Conservation (phyloP, 2,113 vertebrate genomes). For the Bubo blakistoni region DNA sequence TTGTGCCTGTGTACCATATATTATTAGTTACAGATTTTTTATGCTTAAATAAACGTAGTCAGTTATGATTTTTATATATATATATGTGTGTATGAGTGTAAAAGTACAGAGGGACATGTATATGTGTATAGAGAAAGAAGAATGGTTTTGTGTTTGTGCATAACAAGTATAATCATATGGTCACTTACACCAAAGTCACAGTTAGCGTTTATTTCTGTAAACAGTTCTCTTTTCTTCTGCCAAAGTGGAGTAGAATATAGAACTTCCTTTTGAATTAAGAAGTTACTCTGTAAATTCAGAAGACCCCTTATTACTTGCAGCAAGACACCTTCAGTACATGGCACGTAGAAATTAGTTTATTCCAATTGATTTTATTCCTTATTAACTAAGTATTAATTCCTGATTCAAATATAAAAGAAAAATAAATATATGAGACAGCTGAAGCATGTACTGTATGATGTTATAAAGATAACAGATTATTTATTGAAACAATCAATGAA, state of each 20-base stretch:
- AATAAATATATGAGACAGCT: not conserved
- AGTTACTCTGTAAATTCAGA: not conserved
- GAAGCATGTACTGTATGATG: not conserved
- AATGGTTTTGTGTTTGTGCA: not conserved
- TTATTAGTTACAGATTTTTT: not conserved
- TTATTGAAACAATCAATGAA: not conserved
- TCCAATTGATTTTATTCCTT: not conserved
- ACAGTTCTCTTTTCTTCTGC: not conserved
- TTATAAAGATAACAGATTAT: not conserved
- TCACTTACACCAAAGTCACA: not conserved
- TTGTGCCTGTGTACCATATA: not conserved
- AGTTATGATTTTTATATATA: not conserved
- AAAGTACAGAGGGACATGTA: not conserved
- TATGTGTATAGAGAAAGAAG: not conserved
- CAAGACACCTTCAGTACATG: not conserved
- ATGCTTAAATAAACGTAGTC: not conserved
- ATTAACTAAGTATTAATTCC: not conserved
- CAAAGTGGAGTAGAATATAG: not conserved
- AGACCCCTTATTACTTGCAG: not conserved
- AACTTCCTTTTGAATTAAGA: not conserved
- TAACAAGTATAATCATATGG: not conserved
- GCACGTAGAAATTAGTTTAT: not conserved
- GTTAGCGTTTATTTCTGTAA: not conserved
- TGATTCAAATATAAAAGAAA: not conserved
- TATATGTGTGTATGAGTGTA: accelerated